Evolutionary conservation across 1,140 invertebrate genomes (phyloP).

Genomic region (Paraescarpia echinospica): DNA sequence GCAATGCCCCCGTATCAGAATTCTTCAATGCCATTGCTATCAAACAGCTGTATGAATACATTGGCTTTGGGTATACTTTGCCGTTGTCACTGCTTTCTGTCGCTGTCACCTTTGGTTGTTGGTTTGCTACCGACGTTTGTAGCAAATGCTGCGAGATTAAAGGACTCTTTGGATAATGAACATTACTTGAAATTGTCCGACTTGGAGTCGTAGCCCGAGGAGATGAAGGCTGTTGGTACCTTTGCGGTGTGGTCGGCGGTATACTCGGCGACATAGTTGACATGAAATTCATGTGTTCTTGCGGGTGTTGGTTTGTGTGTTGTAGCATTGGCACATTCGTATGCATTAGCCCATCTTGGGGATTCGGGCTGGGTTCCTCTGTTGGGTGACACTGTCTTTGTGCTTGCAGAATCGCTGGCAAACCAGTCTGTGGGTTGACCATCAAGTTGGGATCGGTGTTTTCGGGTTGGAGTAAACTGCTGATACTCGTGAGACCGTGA

Average conservation of each 20-base stretch:
- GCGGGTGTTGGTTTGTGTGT: slow-evolving; percentile 36
- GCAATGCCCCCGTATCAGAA: slow-evolving; percentile 87
- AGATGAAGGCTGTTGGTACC: slow-evolving; percentile 13
- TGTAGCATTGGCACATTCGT: slow-evolving; percentile 26
- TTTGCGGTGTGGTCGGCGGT: slow-evolving; percentile 27
- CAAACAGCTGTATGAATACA: slow-evolving; percentile 95
- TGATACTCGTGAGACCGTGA: background rate
- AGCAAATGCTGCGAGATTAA: slow-evolving; percentile 48
- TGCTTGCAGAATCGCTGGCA: slow-evolving; percentile 41
- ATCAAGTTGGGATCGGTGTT: slow-evolving; percentile 51
- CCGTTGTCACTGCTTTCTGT: slow-evolving; percentile 56
- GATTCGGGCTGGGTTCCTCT: slow-evolving; percentile 25
- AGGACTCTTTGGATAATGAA: slow-evolving; percentile 8
- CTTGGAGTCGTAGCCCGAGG: background rate
- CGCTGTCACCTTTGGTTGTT: slow-evolving; percentile 11
- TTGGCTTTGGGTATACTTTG: slow-evolving; percentile 88
- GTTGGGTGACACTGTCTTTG: slow-evolving; percentile 20
- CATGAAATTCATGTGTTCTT: slow-evolving; percentile 11
- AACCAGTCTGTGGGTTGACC: slow-evolving; percentile 56
- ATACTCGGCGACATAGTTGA: slow-evolving; percentile 57
- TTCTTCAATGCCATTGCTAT: slow-evolving; percentile 98
- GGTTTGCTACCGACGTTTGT: slow-evolving; percentile 22
- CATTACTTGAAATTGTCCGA: background rate
- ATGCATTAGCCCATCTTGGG: slow-evolving; percentile 23
- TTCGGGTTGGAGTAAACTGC: slow-evolving; percentile 29